Evolutionary conservation across 2,797 vertebrate species (phyloP).

Genomic region (Monodelphis domestica): DNA sequence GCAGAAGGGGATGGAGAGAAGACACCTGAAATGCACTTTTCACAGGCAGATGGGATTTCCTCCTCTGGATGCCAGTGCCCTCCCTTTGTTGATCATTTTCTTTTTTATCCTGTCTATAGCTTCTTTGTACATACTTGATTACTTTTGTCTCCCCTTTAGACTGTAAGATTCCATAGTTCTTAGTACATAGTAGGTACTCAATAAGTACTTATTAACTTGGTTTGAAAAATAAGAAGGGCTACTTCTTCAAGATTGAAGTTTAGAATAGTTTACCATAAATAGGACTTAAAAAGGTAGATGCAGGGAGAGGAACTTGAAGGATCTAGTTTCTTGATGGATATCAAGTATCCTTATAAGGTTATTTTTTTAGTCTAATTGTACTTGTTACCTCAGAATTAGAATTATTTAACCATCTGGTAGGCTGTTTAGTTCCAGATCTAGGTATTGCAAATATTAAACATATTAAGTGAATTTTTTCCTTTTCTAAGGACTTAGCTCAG

Average conservation of each 20-base stretch:
- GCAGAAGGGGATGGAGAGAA: no score
- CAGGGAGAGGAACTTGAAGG: background rate
- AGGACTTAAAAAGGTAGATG: background rate
- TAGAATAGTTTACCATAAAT: background rate
- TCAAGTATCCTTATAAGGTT: slow-evolving; percentile 33
- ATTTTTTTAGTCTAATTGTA: slow-evolving; percentile 12
- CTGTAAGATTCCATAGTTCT: background rate
- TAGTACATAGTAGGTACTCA: background rate
- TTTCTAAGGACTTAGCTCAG: background rate
- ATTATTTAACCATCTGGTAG: slow-evolving; percentile 5
- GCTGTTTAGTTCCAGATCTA: background rate
- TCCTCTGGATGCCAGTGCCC: background rate
- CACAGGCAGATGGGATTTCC: background rate
- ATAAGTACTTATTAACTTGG: background rate
- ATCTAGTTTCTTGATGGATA: slow-evolving; percentile 26
- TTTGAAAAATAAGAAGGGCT: background rate
- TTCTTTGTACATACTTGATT: background rate
- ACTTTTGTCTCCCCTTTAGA: background rate
- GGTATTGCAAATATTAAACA: slow-evolving; percentile 30
- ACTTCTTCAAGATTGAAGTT: background rate
- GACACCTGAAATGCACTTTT: background rate
- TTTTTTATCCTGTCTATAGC: background rate
- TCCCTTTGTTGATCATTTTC: background rate
- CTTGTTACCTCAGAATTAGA: background rate
- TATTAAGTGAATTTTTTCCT: slow-evolving; percentile 23